Evolutionary conservation across 2,797 vertebrate species (phyloP).

Genomic region (Antrozous pallidus): DNA sequence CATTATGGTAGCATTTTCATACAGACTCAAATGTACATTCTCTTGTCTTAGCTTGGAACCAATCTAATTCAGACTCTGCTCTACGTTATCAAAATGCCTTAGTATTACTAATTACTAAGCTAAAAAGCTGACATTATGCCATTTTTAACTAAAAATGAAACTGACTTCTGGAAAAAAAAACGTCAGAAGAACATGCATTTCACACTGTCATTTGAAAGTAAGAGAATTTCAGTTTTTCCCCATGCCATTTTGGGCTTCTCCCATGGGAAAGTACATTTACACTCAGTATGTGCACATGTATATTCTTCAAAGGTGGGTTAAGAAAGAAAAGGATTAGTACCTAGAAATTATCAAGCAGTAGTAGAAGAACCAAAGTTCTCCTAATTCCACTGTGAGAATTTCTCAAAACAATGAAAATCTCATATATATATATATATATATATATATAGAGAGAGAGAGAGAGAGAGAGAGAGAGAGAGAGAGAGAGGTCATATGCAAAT

Average conservation of each 20-base stretch:
- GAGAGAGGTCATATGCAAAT: too few species aligned
- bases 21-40: not conserved
- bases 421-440: too few species aligned
- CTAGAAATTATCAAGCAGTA: not conserved
- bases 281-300: not conserved
- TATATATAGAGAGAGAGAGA: too few species aligned
- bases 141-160: constrained; percentile 12
- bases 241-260: not conserved
- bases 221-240: not conserved
- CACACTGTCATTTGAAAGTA: not conserved
- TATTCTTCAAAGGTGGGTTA: not conserved
- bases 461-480: too few species aligned
- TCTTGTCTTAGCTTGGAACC: not conserved
- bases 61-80: constrained; percentile 1
- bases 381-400: not conserved
- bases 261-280: not conserved
- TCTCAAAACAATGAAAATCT: constrained; percentile 27
- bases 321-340: not conserved
- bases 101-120: constrained; percentile 1
- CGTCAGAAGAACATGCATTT: not conserved
- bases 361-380: not conserved
- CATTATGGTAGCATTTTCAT: not conserved
- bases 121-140: constrained; percentile 28
- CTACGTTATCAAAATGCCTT: not conserved
- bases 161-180: constrained; percentile 30